Percentiles rank a stretch among this genome's conserved stretches.
Evolutionary conservation across 2,888 invertebrate species (phyloP).

Genomic region (Coelogynopora nodosa): DNA sequence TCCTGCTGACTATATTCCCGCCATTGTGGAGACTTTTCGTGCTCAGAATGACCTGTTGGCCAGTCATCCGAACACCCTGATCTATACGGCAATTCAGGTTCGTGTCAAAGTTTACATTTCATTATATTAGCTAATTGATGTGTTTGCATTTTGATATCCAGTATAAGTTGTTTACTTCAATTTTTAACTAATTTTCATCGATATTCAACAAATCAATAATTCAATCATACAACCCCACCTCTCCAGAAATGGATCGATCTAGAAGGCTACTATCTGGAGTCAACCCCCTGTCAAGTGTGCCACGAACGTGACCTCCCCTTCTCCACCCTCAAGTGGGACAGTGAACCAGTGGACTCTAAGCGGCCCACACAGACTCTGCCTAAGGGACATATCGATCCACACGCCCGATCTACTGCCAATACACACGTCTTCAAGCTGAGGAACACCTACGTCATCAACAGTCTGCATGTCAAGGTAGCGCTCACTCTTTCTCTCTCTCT

Average conservation of each 20-base stretch:
- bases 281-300: constrained; percentile 93
- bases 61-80: constrained; percentile 85
- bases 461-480: background rate
- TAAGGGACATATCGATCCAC: constrained; percentile 9
- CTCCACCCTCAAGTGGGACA: constrained; percentile 62
- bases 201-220: background rate
- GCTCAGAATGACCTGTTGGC: constrained; percentile 83
- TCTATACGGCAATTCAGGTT: constrained; percentile 57
- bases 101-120: background rate
- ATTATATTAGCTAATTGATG: background rate
- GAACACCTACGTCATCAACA: constrained; percentile 31
- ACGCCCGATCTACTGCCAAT: constrained; percentile 34
- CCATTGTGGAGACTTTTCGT: constrained; percentile 67
- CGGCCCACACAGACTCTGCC: constrained; percentile 15
- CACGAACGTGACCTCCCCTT: constrained; percentile 88
- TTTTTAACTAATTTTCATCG: background rate
- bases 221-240: background rate
- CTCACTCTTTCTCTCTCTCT: background rate
- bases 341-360: constrained; percentile 42
- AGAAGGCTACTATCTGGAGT: constrained; percentile 81
- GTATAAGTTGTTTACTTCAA: background rate
- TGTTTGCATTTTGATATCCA: too few relatives aligned
- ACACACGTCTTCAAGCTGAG: constrained; percentile 38
- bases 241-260: constrained; percentile 11
- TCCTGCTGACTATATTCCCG: constrained; percentile 63